Evolutionary conservation across 2,797 vertebrate species (phyloP), one percentile per base, ranked within the genome.

Genomic region (Amblyopsis hoosieri): DNA sequence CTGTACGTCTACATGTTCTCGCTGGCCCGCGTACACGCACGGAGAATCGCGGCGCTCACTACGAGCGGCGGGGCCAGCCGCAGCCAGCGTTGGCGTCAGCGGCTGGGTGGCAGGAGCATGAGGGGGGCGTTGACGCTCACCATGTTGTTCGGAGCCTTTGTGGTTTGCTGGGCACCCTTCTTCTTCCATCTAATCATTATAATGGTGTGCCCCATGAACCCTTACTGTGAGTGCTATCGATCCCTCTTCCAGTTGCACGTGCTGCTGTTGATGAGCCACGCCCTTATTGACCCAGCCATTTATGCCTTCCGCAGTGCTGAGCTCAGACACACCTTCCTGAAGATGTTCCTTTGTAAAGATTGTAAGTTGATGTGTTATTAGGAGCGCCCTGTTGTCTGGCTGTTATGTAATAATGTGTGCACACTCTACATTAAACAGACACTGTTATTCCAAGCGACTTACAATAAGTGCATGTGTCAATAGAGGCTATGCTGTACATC

Each of bases 1-100:
- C 94, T 99, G 13, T 99, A 99, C 0, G 67, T 95, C 46, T 96
- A 96, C 76, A 99, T 99, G 95, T 97, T 99, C 66, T 88, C 97
- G 66, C 69, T 98, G 76, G 96, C 96, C 0, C 94, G 91, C 11
- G 87, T 94, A 47, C 97, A 99, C 0, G 93, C 95, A 62, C 93
- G 87, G 63, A 95, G 89, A 80, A 97, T 96, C 0, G 90, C 93
- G 0, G 88, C 93, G 0, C 84, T 96, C 60, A 90, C 95, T 0
- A 87, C 84, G 5, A 75, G 31, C 85, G 76, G 13, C 83, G 82
- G 71, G 58, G 47, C 54, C 0, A 11, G 66, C 1, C 64, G 68
- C 10, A 82, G 45, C 3, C 42, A 42, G 23, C 47, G 58, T 4
- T 63, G 47, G 0, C 62, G 13, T 0, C 76, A 72, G 5, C 57